A percentile compares a stretch with the other conserved stretches of the same genome.
Evolutionary conservation across 2,113 vertebrate genomes (phyloP).

Genomic region (Cyphomyrus plagiostoma): DNA sequence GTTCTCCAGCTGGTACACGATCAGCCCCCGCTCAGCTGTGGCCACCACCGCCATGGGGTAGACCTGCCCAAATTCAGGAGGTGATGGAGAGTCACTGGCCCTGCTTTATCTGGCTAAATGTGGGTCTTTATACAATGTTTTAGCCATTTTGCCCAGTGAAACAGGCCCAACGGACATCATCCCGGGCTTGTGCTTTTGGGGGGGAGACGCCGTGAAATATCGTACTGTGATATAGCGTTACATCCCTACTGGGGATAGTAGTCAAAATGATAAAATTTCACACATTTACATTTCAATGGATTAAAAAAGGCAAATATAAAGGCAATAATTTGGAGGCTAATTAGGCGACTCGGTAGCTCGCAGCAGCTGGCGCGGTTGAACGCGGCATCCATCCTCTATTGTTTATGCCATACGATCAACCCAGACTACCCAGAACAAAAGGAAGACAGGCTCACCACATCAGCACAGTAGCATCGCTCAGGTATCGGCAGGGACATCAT

Average conservation of each 20-base stretch:
- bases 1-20: conserved; percentile 95
- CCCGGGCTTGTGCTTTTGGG: background rate
- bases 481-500: conserved; percentile 96
- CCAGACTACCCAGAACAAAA: background rate
- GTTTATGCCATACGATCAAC: no score
- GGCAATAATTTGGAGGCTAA: no score
- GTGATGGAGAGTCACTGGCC: background rate
- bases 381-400: no score
- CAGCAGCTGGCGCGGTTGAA: no score
- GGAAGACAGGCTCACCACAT: conserved; percentile 74
- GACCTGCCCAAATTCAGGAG: conserved; percentile 58
- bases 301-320: no score
- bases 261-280: no score
- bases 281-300: no score
- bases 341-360: no score
- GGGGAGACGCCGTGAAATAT: no score
- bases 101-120: background rate
- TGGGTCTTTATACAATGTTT: background rate
- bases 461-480: conserved; percentile 94
- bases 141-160: background rate
- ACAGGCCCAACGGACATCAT: background rate
- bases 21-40: conserved; percentile 89
- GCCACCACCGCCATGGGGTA: conserved; percentile 97
- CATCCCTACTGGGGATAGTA: no score
- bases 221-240: no score